Conservation (phyloP, 92 coral and sea anemone genomes). For the Porites lobata region DNA sequence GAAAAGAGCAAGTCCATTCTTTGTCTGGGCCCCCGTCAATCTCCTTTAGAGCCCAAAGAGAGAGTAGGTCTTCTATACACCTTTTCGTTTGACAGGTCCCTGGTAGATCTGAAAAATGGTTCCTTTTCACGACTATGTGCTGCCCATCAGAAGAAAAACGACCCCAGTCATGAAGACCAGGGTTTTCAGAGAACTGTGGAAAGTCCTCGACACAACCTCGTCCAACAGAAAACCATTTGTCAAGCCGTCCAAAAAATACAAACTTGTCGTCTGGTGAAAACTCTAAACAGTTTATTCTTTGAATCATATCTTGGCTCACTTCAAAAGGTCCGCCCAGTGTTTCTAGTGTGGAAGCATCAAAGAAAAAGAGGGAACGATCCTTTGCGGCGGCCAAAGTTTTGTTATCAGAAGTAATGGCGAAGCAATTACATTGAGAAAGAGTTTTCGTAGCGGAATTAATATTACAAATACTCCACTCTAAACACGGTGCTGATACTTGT, state of each 20-base stretch:
- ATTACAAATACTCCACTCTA: background rate
- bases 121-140: background rate
- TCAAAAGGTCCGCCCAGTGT: background rate
- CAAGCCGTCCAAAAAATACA: constrained; percentile 50
- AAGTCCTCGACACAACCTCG: constrained; percentile 9
- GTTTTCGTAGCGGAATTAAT: background rate
- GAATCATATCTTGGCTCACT: background rate
- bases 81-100: background rate
- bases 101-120: background rate
- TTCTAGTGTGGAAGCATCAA: background rate
- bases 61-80: background rate
- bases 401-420: background rate
- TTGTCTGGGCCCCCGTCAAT: background rate
- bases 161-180: background rate
- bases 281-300: background rate
- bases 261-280: constrained; percentile 40
- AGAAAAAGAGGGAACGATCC: background rate
- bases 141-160: background rate
- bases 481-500: background rate
- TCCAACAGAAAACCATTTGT: constrained; percentile 49
- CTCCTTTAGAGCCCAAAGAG: constrained; percentile 14
- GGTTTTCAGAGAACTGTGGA: constrained; percentile 29
- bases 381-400: background rate
- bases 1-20: background rate
- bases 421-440: background rate